Base-by-base conservation (phyloP, 2,888 invertebrate species). In the Metellina segmentata region DNA sequence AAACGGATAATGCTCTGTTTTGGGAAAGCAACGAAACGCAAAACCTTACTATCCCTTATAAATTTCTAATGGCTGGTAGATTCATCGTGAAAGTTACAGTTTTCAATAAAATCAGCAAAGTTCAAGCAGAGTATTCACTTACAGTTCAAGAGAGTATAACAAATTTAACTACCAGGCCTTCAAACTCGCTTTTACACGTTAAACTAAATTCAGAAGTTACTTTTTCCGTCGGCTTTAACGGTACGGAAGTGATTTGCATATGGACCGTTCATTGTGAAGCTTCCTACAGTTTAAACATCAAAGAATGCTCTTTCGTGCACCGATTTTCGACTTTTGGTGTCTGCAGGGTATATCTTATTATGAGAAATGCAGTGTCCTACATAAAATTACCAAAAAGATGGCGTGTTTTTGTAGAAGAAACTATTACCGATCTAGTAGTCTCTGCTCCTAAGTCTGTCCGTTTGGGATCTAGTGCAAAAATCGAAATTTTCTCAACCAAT, bases 381-480 rank as follows among this genome's bases (percentile, higher is more conserved):
- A 19, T 61, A 16, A 16, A n/a, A 8, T 48, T 71, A 5, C 49
- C 49, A 6, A 34, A 52, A 13, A 1, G 48, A 6, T 85, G 81
- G 78, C 83, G n/a, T 51, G 70, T 89, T 19, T 83, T 78, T 48
- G 69, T 85, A 8, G 89, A 89, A 78, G 48, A 89, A 48, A 5
- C 83, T 19, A 79, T 89, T 4, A 52, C 51, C 0, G 7, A 70
- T 49, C 53, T 89, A 0, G 34, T 48, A 11, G 71, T 69, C 9
- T 89, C 48, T 6, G 48, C 53, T 48, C 83, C 89, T 7, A 71
- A 79, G 4, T 34, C 51, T 4, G 75, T 77, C 11, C 51, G 11
- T 6, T 13, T 52, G 6, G 79, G 79, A 20, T 77, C 79, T 9
- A 6, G 13, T 6, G 16, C 78, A 6, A 52, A 52, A 11, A n/a